phyloP scores from a whole-genome alignment of 2,888 invertebrate genomes.

The Mamestra brassicae region DNA sequence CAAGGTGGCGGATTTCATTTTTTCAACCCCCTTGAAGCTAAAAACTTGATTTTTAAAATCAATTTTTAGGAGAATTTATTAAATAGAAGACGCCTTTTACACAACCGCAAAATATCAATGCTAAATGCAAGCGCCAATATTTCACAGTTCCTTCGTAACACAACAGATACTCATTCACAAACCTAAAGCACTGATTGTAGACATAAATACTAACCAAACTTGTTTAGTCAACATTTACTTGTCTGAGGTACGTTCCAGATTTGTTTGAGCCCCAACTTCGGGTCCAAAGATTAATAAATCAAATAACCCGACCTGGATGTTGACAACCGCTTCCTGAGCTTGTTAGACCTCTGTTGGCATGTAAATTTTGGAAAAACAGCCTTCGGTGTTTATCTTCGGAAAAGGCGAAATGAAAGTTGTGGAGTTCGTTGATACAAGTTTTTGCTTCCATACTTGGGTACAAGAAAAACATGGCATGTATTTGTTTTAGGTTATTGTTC shows the following conservation, averaged over 20 bases:
- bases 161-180: conserved; percentile 9
- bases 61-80: too few relatives aligned
- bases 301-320: conserved; percentile 45
- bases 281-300: conserved; percentile 56
- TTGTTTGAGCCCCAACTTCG: conserved; percentile 32
- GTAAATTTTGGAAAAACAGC: conserved; percentile 52
- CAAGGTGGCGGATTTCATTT: too few relatives aligned
- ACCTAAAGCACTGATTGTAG: neutral
- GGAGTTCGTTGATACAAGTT: neutral
- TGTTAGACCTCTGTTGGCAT: conserved; percentile 40
- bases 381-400: conserved; percentile 36
- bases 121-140: neutral
- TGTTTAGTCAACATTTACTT: conserved; percentile 28
- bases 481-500: neutral
- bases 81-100: neutral
- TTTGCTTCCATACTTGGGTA: neutral
- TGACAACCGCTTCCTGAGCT: conserved; percentile 23
- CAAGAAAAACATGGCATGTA: conserved; percentile 11
- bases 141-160: neutral
- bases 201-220: conserved; percentile 34
- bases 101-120: neutral
- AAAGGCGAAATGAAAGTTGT: conserved; percentile 26
- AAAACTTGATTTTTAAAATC: too few relatives aligned
- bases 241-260: conserved; percentile 20
- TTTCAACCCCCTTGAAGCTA: too few relatives aligned